These are phyloP conservation scores for Athalia rosae DNA, from an alignment of 2,888 invertebrate genomes.

Conservation along the genomic window DNA sequence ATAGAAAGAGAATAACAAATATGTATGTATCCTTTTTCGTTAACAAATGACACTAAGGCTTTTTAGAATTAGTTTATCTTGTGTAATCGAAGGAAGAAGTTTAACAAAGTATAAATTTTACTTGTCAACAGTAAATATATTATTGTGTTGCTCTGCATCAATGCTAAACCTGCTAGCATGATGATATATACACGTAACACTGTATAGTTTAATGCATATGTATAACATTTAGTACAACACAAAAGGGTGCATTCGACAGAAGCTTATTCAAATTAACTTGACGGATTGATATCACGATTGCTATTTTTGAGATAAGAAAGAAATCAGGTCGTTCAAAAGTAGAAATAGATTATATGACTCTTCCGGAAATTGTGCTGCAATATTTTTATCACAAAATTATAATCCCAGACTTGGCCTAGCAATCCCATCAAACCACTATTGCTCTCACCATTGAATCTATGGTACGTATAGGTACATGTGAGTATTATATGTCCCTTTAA, in stretches of 20 bases:
- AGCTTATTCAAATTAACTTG: neutral
- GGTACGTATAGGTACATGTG: too few relatives aligned
- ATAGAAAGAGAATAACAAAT: too few relatives aligned
- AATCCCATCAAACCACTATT: constrained; percentile 31
- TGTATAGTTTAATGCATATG: constrained; percentile 48
- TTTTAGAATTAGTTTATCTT: constrained; percentile 2
- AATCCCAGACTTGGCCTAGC: constrained; percentile 47
- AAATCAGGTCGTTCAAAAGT: neutral
- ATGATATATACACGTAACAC: constrained; percentile 43
- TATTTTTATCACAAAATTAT: constrained; percentile 47
- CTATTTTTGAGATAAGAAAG: neutral
- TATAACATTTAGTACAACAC: constrained; percentile 2
- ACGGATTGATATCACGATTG: neutral
- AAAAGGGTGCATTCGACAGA: neutral
- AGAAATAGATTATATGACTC: neutral
- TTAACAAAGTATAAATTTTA: constrained; percentile 39
- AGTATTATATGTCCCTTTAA: too few relatives aligned
- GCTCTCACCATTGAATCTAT: neutral
- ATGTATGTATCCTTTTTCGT: neutral
- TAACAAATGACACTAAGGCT: neutral
- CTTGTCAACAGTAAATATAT: constrained; percentile 52
- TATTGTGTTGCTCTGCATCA: constrained; percentile 55
- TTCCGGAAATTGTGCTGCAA: constrained; percentile 42
- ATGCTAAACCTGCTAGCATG: constrained; percentile 63
- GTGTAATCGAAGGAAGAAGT: constrained; percentile 22